Conservation (phyloP, 2,888 invertebrate genomes). For the Parapristionchus giblindavisi region DNA sequence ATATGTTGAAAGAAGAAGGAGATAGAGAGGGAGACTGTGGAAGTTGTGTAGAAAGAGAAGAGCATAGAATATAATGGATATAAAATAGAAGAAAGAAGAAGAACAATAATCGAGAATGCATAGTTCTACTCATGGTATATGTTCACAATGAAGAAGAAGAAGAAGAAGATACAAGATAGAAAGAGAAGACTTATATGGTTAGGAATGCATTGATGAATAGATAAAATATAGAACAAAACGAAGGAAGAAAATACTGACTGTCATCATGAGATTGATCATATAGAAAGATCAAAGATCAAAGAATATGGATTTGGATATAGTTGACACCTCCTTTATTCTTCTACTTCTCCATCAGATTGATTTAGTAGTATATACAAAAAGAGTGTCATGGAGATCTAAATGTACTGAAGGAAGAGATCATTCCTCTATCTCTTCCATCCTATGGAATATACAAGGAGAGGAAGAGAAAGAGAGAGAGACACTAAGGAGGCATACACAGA, state of each 20-base stretch:
- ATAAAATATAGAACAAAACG: too few species aligned
- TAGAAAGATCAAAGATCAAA: too few species aligned
- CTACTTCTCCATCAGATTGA: too few species aligned
- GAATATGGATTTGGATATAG: too few species aligned
- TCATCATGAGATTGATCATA: not conserved
- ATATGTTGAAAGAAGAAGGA: conserved; percentile 1
- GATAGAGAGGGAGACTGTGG: not conserved
- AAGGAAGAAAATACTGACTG: not conserved
- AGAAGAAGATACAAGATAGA: too few species aligned
- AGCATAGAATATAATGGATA: conserved; percentile 13
- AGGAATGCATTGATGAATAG: conserved; percentile 32
- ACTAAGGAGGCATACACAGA: not conserved
- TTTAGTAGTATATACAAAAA: too few species aligned
- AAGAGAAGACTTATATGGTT: conserved; percentile 21
- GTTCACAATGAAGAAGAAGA: too few species aligned
- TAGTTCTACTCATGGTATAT: too few species aligned
- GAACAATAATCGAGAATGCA: conserved; percentile 33
- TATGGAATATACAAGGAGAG: not conserved
- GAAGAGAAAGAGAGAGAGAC: not conserved
- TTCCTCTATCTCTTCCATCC: too few species aligned
- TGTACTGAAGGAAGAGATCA: too few species aligned
- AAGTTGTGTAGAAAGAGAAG: conserved; percentile 18
- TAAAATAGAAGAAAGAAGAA: conserved; percentile 10
- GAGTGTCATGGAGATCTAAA: too few species aligned
- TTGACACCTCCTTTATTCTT: too few species aligned